phyloP scores from a whole-genome alignment of 2,113 vertebrate species.

The Fulmarus glacialis region DNA sequence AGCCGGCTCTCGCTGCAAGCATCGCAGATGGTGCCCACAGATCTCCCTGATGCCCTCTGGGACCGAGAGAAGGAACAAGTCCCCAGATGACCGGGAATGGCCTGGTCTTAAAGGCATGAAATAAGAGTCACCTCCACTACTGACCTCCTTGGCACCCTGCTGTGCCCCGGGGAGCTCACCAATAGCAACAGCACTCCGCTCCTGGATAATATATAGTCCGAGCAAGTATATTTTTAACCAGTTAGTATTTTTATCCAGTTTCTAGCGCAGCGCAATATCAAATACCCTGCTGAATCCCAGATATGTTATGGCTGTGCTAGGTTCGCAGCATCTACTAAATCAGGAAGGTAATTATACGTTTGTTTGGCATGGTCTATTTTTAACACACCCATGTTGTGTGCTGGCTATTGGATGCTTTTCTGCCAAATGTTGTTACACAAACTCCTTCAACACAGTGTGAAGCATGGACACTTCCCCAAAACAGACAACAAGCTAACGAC shows the following conservation, averaged over 20 bases:
- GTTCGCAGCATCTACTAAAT: neutral
- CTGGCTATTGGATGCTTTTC: neutral
- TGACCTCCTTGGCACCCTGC: neutral
- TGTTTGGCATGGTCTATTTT: neutral
- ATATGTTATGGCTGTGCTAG: rapidly evolving
- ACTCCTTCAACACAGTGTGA: neutral
- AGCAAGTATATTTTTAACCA: constrained; percentile 16
- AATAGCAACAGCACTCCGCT: neutral
- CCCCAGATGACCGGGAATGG: neutral
- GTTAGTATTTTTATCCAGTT: constrained; percentile 2
- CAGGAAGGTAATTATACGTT: neutral
- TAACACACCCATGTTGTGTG: neutral
- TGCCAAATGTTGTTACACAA: neutral
- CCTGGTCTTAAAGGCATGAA: neutral
- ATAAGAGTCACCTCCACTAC: neutral
- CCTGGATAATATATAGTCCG: neutral
- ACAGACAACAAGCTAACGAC: neutral
- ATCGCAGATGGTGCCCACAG: neutral
- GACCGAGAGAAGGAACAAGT: neutral
- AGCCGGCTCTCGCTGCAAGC: neutral
- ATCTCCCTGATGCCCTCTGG: neutral
- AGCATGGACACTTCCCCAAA: neutral
- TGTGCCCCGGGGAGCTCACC: neutral
- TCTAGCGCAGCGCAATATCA: neutral
- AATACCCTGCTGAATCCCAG: neutral